These are phyloP conservation scores for Ophiothrix spiculata DNA, from an alignment of 35 echinoderm and acorn worm genomes.

Conservation along the genomic window DNA sequence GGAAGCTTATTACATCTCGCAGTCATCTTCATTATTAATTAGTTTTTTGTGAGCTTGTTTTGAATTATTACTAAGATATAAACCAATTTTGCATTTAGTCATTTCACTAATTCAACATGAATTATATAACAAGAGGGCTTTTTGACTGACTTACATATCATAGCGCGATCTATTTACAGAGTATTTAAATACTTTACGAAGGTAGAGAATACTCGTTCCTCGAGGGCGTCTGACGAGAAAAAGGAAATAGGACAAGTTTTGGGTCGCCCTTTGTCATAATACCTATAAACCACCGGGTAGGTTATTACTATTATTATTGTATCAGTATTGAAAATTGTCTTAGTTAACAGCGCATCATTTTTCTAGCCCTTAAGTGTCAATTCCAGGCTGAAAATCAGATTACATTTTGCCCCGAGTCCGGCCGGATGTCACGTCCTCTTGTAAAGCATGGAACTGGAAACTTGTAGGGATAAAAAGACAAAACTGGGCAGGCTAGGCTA, in stretches of 20 bases:
- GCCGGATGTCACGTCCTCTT: constrained; percentile 10
- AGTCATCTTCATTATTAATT: neutral
- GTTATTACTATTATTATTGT: constrained; percentile 17
- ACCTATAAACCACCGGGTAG: constrained; percentile 1
- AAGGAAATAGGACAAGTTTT: constrained; percentile 16
- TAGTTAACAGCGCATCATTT: neutral
- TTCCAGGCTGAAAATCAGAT: constrained; percentile 11
- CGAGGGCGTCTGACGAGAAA: neutral
- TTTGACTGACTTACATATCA: neutral
- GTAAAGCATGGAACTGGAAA: neutral
- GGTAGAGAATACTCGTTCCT: neutral
- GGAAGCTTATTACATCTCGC: neutral
- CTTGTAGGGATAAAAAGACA: neutral
- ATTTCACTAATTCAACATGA: neutral
- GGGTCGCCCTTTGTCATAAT: constrained; percentile 12
- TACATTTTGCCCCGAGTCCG: neutral
- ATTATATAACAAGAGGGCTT: neutral
- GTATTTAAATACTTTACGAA: neutral
- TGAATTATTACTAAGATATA: neutral
- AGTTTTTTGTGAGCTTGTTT: neutral
- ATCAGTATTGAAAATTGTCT: constrained; percentile 5
- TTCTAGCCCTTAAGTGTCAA: neutral
- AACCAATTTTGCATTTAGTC: neutral
- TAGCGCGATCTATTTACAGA: neutral
- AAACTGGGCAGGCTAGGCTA: neutral